Evolutionary conservation across 2,888 invertebrate genomes (phyloP), one percentile per base, ranked within the genome.

Genomic region (Allygus modestus): DNA sequence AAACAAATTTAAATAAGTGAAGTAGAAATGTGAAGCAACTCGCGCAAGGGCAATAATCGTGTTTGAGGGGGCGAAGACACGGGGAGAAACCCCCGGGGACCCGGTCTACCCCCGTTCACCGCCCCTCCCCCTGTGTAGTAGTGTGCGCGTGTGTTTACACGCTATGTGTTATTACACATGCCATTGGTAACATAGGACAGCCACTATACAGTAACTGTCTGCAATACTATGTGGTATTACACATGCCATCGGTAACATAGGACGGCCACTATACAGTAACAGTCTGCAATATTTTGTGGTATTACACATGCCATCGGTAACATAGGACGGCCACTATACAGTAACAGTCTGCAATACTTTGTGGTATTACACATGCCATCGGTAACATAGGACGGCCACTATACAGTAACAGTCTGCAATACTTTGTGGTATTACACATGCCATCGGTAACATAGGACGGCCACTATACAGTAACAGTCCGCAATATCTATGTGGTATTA

Each of bases 31-130:
- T 46, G 83, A 81, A 83, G 79, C 69, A 65, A 82, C 82, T 82
- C 65, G 82, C 28, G 69, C 69, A 28, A 31, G 82, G 82, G 69
- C 58, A 82, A 82, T 82, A 82, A 82, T 82, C 82, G 82, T 82
- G 82, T 82, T 82, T 82, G 46, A 82, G 58, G 82, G 69, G 61
- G 26, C 37, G 26, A 69, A 41, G 58, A 28, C 28, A 23, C 17
- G 81, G 51, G 81, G 31, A 43, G 26, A 46, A 23, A 26, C 69
- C 82, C 82, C 65, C 11, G 43, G 82, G 82, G n/a, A n/a, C n/a
- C n/a, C n/a, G n/a, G n/a, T n/a, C n/a, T n/a, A n/a, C n/a, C n/a
- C n/a, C n/a, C n/a, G n/a, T n/a, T n/a, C n/a, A 69, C 43, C 12
- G 20, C 69, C 65, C 43, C 46, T 26, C 82, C 65, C 82, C 9